Conservation (phyloP, 2,888 invertebrate genomes). For the Tortricodes alternella region DNA sequence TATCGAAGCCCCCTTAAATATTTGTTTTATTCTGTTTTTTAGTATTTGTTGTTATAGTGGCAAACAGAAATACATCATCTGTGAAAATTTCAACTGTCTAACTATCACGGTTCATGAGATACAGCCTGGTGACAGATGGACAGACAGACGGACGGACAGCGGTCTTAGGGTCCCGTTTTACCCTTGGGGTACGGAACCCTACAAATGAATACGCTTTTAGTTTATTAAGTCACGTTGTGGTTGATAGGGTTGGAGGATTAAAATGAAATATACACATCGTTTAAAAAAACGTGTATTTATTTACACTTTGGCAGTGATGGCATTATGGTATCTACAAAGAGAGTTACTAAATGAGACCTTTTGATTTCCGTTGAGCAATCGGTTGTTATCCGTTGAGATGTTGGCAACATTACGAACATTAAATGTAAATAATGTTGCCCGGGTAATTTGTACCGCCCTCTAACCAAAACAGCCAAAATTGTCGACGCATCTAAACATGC, state of each 20-base stretch:
- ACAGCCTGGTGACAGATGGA: too few species aligned
- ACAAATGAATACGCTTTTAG: too few species aligned
- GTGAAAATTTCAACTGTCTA: too few species aligned
- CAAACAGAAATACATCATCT: too few species aligned
- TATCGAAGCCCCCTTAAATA: too few species aligned
- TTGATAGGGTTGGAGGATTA: background rate
- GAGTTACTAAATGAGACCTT: slow-evolving; percentile 79
- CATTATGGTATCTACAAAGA: slow-evolving; percentile 77
- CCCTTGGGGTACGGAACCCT: too few species aligned
- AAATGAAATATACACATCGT: slow-evolving; percentile 29
- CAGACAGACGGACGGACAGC: too few species aligned
- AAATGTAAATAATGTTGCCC: background rate
- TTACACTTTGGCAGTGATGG: slow-evolving; percentile 83
- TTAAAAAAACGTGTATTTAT: slow-evolving; percentile 70
- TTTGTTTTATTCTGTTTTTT: too few species aligned
- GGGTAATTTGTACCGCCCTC: background rate
- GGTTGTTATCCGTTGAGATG: slow-evolving; percentile 38
- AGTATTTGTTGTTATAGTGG: too few species aligned
- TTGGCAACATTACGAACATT: slow-evolving; percentile 11
- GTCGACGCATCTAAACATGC: background rate
- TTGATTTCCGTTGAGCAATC: slow-evolving; percentile 58
- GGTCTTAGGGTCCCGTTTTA: too few species aligned
- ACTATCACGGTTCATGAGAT: too few species aligned
- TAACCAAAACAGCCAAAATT: background rate
- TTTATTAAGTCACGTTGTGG: too few species aligned